A percentile compares a stretch with the other conserved stretches of the same genome.
phyloP scores from a whole-genome alignment of 2,797 vertebrate species.

The Poecilia velifera region DNA sequence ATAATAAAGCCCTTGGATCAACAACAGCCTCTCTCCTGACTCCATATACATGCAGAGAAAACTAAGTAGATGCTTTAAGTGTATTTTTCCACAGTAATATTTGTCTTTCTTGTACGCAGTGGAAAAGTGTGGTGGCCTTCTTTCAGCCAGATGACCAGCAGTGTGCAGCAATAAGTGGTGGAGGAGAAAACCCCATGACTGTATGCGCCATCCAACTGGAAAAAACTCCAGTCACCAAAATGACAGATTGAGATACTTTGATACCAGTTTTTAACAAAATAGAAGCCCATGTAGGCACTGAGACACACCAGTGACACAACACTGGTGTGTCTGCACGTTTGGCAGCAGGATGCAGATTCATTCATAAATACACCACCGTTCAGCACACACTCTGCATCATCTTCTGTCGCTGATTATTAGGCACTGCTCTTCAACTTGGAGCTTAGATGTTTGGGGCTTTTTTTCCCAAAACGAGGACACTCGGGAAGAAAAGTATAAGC shows the following conservation, averaged over 20 bases:
- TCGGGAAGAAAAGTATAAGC: slow-evolving; percentile 57
- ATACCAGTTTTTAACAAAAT: neutral
- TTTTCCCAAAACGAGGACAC: slow-evolving; percentile 63
- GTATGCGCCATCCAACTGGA: neutral
- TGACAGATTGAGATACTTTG: neutral
- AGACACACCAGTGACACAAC: neutral
- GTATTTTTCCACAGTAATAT: neutral
- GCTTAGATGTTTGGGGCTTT: slow-evolving; percentile 47
- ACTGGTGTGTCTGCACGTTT: slow-evolving; percentile 2
- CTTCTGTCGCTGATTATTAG: slow-evolving; percentile 41
- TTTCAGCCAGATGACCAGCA: neutral
- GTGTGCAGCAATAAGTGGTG: neutral
- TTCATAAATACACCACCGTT: slow-evolving; percentile 3
- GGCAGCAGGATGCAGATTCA: slow-evolving; percentile 19
- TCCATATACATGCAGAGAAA: neutral
- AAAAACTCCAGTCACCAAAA: neutral
- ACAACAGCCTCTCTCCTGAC: neutral
- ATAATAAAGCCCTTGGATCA: neutral
- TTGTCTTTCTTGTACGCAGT: neutral
- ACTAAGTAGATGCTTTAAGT: neutral
- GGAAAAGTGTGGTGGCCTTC: neutral
- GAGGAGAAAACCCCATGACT: neutral
- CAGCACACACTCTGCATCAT: slow-evolving; percentile 17
- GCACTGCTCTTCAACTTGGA: slow-evolving; percentile 45
- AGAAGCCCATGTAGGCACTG: neutral